A percentile compares a stretch with the other conserved stretches of the same genome.
Evolutionary conservation across 2,888 invertebrate genomes (phyloP).

Genomic region (Carterocephalus palaemon): DNA sequence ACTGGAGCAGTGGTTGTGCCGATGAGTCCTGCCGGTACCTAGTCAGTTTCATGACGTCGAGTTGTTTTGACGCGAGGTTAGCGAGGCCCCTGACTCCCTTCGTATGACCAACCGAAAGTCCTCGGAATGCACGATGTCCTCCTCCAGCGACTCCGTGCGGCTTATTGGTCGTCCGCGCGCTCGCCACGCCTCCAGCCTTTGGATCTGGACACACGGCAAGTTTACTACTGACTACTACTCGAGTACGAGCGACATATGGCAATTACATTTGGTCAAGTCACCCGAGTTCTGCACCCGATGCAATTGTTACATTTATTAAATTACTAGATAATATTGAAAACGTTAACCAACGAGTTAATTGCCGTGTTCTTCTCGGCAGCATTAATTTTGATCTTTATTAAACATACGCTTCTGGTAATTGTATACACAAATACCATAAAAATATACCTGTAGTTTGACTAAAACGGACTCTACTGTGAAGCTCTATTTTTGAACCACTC

Average conservation of each 20-base stretch:
- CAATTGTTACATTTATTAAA: background rate
- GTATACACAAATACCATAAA: no score
- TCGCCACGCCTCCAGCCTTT: constrained; percentile 85
- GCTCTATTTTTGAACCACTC: no score
- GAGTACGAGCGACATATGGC: constrained; percentile 1
- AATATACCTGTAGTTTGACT: no score
- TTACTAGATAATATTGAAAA: background rate
- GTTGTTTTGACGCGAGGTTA: constrained; percentile 53
- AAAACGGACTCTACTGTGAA: background rate
- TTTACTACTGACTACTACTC: constrained; percentile 9
- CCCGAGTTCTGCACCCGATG: constrained; percentile 15
- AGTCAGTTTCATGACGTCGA: no score
- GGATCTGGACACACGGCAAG: constrained; percentile 77
- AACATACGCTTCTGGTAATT: no score
- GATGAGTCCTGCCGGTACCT: no score
- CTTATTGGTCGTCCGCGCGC: constrained; percentile 68
- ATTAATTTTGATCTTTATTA: no score
- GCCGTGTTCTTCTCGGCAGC: no score
- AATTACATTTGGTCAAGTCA: background rate
- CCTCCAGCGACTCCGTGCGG: constrained; percentile 61
- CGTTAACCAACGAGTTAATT: background rate
- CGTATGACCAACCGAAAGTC: constrained; percentile 59
- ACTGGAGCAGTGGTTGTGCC: no score
- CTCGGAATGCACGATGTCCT: constrained; percentile 66
- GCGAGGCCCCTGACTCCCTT: constrained; percentile 60